These are phyloP conservation scores for Hermetia illucens DNA, from an alignment of 1,140 invertebrate genomes.

Conservation along the genomic window DNA sequence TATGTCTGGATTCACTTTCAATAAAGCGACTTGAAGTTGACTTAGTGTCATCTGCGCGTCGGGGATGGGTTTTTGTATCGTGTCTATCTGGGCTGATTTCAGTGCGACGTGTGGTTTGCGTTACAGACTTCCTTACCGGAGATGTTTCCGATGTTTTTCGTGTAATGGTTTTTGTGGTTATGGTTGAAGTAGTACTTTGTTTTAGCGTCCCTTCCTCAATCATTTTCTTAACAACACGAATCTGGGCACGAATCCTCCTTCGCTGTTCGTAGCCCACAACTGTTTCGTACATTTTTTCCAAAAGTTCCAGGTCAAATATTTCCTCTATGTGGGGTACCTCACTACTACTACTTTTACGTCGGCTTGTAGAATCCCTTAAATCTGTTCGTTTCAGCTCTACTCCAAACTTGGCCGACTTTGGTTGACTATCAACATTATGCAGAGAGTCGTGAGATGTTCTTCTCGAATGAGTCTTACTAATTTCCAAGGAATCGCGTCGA, in stretches of 20 bases:
- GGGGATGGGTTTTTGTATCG: no score
- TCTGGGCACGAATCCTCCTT: conserved; percentile 56
- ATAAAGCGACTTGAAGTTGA: neutral
- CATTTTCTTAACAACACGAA: conserved; percentile 47
- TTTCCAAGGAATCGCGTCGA: conserved; percentile 23
- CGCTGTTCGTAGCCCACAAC: conserved; percentile 57
- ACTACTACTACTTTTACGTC: conserved; percentile 19
- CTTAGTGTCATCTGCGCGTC: neutral
- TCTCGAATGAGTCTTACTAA: conserved; percentile 23
- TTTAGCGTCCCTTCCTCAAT: conserved; percentile 19
- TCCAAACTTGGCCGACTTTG: conserved; percentile 39
- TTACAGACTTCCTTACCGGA: no score
- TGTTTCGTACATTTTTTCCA: conserved; percentile 57
- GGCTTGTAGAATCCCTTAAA: neutral
- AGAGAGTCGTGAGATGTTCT: conserved; percentile 23
- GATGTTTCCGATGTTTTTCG: neutral
- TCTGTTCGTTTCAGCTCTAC: conserved; percentile 39
- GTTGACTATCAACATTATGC: conserved; percentile 22
- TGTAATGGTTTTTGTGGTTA: conserved; percentile 3
- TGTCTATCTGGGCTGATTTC: no score
- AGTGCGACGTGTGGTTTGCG: no score
- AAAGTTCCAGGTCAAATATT: conserved; percentile 48
- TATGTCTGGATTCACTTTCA: neutral
- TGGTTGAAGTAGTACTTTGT: conserved; percentile 1
- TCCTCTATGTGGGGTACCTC: conserved; percentile 45